Percentiles rank a stretch among this genome's conserved stretches.
Evolutionary conservation across 37 sponge, comb jelly and placozoan genomes (phyloP).

Genomic region (Eunapius fragilis): DNA sequence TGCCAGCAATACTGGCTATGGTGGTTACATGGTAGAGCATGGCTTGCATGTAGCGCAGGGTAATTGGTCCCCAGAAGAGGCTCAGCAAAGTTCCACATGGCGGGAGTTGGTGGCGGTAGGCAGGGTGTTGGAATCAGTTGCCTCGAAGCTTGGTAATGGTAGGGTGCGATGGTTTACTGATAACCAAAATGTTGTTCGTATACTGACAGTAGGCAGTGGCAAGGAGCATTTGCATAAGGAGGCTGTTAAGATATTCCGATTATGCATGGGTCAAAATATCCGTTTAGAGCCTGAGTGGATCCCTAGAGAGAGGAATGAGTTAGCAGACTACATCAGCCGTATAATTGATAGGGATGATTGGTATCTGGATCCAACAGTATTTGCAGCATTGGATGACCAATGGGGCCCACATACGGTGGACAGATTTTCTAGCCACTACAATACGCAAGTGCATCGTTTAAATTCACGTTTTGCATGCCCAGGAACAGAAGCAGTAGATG

Average conservation of each 20-base stretch:
- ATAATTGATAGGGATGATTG: constrained; percentile 37
- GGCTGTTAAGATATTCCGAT: constrained; percentile 10
- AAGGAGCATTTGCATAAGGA: constrained; percentile 10
- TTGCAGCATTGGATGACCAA: background rate
- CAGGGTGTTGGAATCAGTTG: constrained; percentile 8
- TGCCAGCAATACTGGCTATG: constrained; percentile 49
- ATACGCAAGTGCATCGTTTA: constrained; percentile 7
- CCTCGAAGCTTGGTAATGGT: background rate
- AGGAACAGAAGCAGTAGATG: constrained; percentile 40
- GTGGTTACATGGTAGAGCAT: constrained; percentile 20
- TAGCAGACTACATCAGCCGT: constrained; percentile 23
- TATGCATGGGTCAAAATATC: background rate
- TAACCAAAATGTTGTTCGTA: constrained; percentile 40
- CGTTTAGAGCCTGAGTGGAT: constrained; percentile 40
- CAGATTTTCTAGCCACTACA: constrained; percentile 24
- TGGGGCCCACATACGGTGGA: constrained; percentile 59
- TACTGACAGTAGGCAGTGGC: constrained; percentile 10
- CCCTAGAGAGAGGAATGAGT: constrained; percentile 20
- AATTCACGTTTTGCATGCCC: constrained; percentile 20
- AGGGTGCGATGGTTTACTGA: constrained; percentile 35
- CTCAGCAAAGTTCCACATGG: constrained; percentile 25
- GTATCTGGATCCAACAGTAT: constrained; percentile 7
- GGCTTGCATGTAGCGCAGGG: constrained; percentile 8
- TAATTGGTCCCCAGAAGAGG: constrained; percentile 4
- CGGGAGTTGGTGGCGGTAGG: constrained; percentile 27